Conservation (phyloP, 2,113 vertebrate genomes). For the Ariopsis seemanni region DNA sequence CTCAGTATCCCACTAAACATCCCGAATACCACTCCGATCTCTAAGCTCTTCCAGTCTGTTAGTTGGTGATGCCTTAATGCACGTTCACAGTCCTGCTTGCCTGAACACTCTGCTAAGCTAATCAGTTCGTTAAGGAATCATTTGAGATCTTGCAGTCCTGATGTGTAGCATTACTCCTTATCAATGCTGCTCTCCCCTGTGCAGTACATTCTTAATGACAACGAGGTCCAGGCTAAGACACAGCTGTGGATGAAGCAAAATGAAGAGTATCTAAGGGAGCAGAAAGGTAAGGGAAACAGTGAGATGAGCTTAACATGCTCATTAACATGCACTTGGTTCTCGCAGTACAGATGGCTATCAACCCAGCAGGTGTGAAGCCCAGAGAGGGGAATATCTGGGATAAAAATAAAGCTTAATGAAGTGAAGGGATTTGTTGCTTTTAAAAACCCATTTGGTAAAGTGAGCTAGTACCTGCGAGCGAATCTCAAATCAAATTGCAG, state of each 20-base stretch:
- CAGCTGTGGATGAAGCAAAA: conserved; percentile 97
- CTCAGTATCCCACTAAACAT: neutral
- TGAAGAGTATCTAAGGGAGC: conserved; percentile 90
- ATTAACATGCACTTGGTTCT: conserved; percentile 15
- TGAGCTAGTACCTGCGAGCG: neutral
- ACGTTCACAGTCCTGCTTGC: neutral
- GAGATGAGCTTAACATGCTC: conserved; percentile 15
- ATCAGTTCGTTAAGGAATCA: conserved; percentile 14
- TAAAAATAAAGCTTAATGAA: conserved; percentile 32
- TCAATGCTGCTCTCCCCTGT: conserved; percentile 29
- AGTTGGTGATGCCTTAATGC: neutral
- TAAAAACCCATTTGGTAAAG: conserved; percentile 26
- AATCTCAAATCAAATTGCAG: neutral
- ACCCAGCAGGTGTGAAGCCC: conserved; percentile 23
- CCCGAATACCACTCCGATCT: neutral
- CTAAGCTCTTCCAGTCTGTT: conserved; percentile 5
- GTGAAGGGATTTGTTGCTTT: conserved; percentile 22
- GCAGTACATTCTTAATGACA: conserved; percentile 93
- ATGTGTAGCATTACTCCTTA: conserved; percentile 15
- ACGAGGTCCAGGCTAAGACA: conserved; percentile 89
- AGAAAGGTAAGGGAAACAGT: conserved; percentile 78
- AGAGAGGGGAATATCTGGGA: conserved; percentile 7
- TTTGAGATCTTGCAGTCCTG: conserved; percentile 27
- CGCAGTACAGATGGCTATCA: conserved; percentile 25
- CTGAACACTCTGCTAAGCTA: neutral